A percentile compares a stretch with the other conserved stretches of the same genome.
Conservation (phyloP, 2,797 vertebrate species). For the Brotula barbata region DNA sequence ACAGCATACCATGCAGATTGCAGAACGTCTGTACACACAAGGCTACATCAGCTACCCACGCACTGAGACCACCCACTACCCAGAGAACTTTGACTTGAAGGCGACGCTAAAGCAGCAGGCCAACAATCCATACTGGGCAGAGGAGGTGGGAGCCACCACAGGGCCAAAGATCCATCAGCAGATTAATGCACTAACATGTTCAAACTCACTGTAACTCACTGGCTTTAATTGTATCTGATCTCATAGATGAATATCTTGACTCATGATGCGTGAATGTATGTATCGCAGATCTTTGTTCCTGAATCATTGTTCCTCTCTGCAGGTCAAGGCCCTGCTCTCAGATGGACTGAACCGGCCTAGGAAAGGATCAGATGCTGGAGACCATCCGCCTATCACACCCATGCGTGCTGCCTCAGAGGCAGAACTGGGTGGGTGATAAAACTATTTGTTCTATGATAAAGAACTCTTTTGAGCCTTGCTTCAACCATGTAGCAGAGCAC, state of each 20-base stretch:
- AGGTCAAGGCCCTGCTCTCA: conserved; percentile 89
- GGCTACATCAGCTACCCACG: conserved; percentile 99
- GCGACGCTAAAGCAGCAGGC: conserved; percentile 89
- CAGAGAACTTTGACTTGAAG: conserved; percentile 95
- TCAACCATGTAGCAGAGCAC: too few species aligned
- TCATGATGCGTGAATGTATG: background rate
- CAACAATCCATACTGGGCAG: conserved; percentile 88
- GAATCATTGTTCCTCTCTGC: background rate
- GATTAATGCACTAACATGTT: too few species aligned
- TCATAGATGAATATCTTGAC: background rate
- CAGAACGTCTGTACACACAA: conserved; percentile 94
- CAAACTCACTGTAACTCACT: background rate
- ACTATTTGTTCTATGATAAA: too few species aligned
- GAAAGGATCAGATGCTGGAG: conserved; percentile 92
- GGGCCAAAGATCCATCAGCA: too few species aligned
- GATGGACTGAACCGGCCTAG: conserved; percentile 91
- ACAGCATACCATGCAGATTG: conserved; percentile 95
- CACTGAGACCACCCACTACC: conserved; percentile 98
- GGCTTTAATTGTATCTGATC: background rate
- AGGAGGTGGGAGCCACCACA: conserved; percentile 80
- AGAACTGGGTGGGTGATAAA: conserved; percentile 84
- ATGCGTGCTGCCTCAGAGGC: conserved; percentile 91
- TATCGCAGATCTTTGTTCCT: background rate
- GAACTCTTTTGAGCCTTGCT: too few species aligned
- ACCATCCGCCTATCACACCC: conserved; percentile 97